Evolutionary conservation across 2,888 invertebrate genomes (phyloP), one percentile per base, ranked within the genome.

Genomic region (Hartigia nigra): DNA sequence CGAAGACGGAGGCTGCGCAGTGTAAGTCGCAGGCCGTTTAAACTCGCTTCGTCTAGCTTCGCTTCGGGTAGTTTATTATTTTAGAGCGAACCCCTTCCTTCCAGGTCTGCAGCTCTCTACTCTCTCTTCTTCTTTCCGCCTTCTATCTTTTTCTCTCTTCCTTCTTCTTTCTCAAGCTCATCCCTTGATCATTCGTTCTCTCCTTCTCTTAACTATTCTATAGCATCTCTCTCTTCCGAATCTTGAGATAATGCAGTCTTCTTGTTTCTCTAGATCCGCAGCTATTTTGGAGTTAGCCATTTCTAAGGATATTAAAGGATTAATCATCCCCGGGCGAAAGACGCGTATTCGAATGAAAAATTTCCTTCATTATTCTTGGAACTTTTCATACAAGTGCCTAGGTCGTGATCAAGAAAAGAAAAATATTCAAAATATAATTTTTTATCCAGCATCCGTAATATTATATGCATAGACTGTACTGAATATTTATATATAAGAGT

Each of bases 1-100:
- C 31, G 34, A 72, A 72, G 32, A 12, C 72, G 32, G 72, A 70
- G 76, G 74, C 85, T 85, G 83, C 78, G 76, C 81, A 85, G 78
- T 82, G 83, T 86, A 84, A 82, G 79, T 84, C 82, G 81, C 80
- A 55, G 76, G 74, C 69, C 81, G 79, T 82, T 86, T 84, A 86
- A 82, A 77, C 81, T 81, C 81, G 80, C 78, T 82, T 86, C 85
- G 81, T 79, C 79, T 80, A 81, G 70, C 76, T 34, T 72, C 12
- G 72, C 72, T 34, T 72, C 72, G 72, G 72, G 72, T 32, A 82
- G 89, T 89, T 89, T 89, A 88, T 89, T 89, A 89, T 89, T 89
- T 83, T 85, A 88, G 85, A 88, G 83, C 81, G 77, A 86, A 87
- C 84, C 84, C 86, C 86, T 86, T 87, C 85, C 85, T 84, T 81